A percentile compares a stretch with the other conserved stretches of the same genome.
Evolutionary conservation across 2,888 invertebrate species (phyloP).

Genomic region (Barypeithes pellucidus): DNA sequence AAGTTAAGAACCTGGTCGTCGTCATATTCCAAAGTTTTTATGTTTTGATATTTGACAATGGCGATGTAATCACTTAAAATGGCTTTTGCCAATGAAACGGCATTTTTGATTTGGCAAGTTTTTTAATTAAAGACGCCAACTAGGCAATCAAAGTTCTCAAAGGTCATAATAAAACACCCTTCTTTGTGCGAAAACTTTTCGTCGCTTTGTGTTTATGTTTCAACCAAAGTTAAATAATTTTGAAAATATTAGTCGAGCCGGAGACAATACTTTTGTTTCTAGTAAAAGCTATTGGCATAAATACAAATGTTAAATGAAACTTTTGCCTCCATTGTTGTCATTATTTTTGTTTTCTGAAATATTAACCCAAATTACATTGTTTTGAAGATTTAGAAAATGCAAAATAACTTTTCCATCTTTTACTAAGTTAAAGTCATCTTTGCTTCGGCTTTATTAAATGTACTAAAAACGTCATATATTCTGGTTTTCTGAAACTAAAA

Average conservation of each 20-base stretch:
- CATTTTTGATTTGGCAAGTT: constrained; percentile 50
- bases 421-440: neutral
- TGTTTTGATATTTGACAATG: constrained; percentile 54
- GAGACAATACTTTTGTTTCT: constrained; percentile 22
- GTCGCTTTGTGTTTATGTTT: constrained; percentile 26
- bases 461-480: neutral
- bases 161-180: constrained; percentile 46
- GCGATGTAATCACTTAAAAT: constrained; percentile 46
- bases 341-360: constrained; percentile 11
- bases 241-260: constrained; percentile 23
- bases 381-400: constrained; percentile 6
- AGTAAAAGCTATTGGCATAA: constrained; percentile 12
- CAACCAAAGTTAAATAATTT: constrained; percentile 28
- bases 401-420: constrained; percentile 8
- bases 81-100: constrained; percentile 32
- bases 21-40: constrained; percentile 51
- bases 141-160: constrained; percentile 38
- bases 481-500: too few relatives aligned
- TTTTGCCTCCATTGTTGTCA: constrained; percentile 13
- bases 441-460: neutral
- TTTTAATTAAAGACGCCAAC: constrained; percentile 49
- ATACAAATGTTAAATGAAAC: constrained; percentile 16
- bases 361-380: constrained; percentile 6
- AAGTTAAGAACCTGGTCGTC: constrained; percentile 36
- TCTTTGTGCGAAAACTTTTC: constrained; percentile 38